These are phyloP conservation scores for Heliconius cydno DNA, from an alignment of 2,888 invertebrate genomes.

Conservation along the genomic window DNA sequence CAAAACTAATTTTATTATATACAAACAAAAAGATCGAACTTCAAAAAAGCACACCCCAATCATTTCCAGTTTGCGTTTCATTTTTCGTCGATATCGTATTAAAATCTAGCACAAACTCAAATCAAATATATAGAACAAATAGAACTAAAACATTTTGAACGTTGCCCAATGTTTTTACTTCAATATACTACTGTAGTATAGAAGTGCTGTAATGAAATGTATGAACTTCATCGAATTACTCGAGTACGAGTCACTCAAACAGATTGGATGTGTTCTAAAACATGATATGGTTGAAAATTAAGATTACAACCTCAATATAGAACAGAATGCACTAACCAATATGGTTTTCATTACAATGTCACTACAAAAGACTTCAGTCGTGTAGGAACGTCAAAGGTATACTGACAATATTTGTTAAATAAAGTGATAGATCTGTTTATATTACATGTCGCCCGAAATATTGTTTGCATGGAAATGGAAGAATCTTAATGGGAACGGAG, in stretches of 20 bases:
- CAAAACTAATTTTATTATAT: neutral
- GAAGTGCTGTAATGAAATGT: slow-evolving; percentile 18
- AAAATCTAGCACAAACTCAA: slow-evolving; percentile 17
- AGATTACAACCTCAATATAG: slow-evolving; percentile 19
- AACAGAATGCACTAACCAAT: neutral
- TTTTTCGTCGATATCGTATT: slow-evolving; percentile 12
- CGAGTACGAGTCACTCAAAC: slow-evolving; percentile 17
- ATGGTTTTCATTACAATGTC: slow-evolving; percentile 16
- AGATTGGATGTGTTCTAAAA: slow-evolving; percentile 19
- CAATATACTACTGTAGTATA: neutral
- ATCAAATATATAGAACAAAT: slow-evolving; percentile 16
- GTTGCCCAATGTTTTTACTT: slow-evolving; percentile 18
- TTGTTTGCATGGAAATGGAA: neutral
- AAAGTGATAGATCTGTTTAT: neutral
- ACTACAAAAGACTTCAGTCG: neutral
- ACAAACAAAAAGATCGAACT: slow-evolving; percentile 1
- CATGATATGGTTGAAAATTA: slow-evolving; percentile 2
- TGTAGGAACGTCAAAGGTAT: neutral
- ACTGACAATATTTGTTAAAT: neutral
- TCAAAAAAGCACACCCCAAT: neutral
- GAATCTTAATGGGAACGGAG: too few species aligned
- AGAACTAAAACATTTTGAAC: slow-evolving; percentile 8
- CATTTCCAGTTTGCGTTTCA: neutral
- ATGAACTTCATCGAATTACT: slow-evolving; percentile 25
- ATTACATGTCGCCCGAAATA: neutral